Conservation (phyloP, 2,113 vertebrate genomes). For the Corythaeola cristata region DNA sequence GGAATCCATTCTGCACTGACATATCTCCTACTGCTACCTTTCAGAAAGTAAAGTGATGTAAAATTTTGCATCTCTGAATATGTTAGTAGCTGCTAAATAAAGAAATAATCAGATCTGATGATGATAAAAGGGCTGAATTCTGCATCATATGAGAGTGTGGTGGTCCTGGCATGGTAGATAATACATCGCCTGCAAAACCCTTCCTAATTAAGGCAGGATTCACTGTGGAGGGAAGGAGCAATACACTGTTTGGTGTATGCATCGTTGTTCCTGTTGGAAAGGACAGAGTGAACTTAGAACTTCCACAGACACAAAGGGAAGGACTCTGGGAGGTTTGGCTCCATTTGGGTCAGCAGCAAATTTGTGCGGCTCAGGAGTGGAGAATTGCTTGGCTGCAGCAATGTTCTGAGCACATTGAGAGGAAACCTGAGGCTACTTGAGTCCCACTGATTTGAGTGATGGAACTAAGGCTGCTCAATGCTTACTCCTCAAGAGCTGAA, state of each 20-base stretch:
- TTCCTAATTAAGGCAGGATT: not conserved
- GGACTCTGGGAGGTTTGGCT: not conserved
- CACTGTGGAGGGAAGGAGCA: not conserved
- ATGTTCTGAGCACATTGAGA: not conserved
- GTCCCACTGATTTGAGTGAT: not conserved
- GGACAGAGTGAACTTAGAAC: not conserved
- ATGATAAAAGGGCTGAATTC: not conserved
- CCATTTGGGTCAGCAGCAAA: not conserved
- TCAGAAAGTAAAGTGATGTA: not conserved
- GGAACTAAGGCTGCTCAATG: not conserved
- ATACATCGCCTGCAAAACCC: not conserved
- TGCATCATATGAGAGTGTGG: not conserved
- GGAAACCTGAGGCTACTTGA: not conserved
- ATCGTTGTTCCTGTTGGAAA: not conserved
- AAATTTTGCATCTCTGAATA: not conserved
- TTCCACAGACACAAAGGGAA: not conserved
- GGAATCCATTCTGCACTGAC: not conserved
- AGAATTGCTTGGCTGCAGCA: not conserved
- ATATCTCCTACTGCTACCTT: not conserved
- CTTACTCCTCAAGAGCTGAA: not conserved
- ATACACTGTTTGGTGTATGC: not conserved
- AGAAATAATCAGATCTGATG: not conserved
- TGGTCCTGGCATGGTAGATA: not conserved
- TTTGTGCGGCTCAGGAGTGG: not conserved
- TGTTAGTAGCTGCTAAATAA: not conserved